Evolutionary conservation across 2,797 vertebrate genomes (phyloP), one percentile per base, ranked within the genome.

Genomic region (Myotis vivesi): DNA sequence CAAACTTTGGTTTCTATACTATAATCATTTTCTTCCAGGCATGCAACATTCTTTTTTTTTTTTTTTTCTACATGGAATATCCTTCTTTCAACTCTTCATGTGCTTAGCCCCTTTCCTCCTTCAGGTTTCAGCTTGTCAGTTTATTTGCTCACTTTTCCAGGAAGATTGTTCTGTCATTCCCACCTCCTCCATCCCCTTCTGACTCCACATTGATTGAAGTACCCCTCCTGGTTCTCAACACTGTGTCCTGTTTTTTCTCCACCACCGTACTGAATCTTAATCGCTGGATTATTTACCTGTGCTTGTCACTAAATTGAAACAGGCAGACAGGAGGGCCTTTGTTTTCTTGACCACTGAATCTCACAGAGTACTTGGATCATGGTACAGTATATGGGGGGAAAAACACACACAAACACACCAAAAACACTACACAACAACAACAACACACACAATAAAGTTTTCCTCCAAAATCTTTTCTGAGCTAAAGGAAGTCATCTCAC

Each of bases 121-220:
- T 85, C 28, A 28, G 19, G 49, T 44, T 77, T 95, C 41, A 94
- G 8, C 7, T 76, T 23, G 2, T 53, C 11, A 64, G 10, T 8
- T 57, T 85, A 12, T 71, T 69, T 84, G 38, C 36, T 92, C 36
- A 73, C 23, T 75, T 83, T 51, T 87, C 36, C 11, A 6, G 19
- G 33, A 57, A 44, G 22, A 55, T 1, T 41, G 57, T 69, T 20
- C 57, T 9, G 3, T 81, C 68, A 77, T 66, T 41, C 4, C 20
- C 30, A 41, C 23, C 6, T 23, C 0, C 6, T 11, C 19, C 6
- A 6, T 1, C 2, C 4, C 6, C 5, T 53, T 38, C 33, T 30
- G 36, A 68, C 3, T 19, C 64, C 2, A 15, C 23, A 2, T 1
- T 72, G 41, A 49, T 57, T 22, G 30, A 83, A 82, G 8, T 3